These are phyloP conservation scores for Amphiduros pacificus DNA, from an alignment of 2,888 invertebrate species.

Conservation along the genomic window DNA sequence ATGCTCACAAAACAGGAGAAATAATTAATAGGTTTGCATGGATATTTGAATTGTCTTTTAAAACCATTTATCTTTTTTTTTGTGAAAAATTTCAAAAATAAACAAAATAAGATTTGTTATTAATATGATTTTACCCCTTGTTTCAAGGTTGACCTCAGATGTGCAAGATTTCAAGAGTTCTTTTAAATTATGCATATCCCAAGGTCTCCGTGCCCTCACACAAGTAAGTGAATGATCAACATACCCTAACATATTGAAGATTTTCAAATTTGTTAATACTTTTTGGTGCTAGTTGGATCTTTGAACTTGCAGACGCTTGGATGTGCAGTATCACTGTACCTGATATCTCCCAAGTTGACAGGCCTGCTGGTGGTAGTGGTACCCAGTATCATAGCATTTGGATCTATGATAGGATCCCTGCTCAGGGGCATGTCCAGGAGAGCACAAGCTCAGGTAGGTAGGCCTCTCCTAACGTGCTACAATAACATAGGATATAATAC, in stretches of 20 bases:
- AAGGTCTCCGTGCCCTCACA: slow-evolving; percentile 82
- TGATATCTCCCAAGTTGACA: slow-evolving; percentile 90
- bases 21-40: slow-evolving; percentile 75
- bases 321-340: slow-evolving; percentile 68
- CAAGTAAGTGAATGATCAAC: slow-evolving; percentile 67
- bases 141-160: slow-evolving; percentile 79
- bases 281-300: background rate
- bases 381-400: slow-evolving; percentile 82
- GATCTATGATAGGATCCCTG: slow-evolving; percentile 78
- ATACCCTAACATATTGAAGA: background rate
- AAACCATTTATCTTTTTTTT: background rate
- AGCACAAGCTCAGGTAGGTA: slow-evolving; percentile 83
- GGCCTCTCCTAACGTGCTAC: too few species aligned
- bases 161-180: slow-evolving; percentile 97
- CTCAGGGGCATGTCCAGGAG: slow-evolving; percentile 76
- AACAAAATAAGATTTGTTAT: background rate
- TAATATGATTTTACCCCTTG: background rate
- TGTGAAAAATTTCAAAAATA: background rate
- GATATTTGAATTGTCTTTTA: too few species aligned
- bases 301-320: slow-evolving; percentile 46
- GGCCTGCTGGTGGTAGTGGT: slow-evolving; percentile 80
- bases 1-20: slow-evolving; percentile 87
- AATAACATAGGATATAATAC: too few species aligned
- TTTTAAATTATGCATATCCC: slow-evolving; percentile 90
- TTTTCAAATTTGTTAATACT: background rate